A percentile compares a stretch with the other conserved stretches of the same genome.
Conservation (phyloP, 2,797 vertebrate genomes). For the Chaetophractus vellerosus region DNA sequence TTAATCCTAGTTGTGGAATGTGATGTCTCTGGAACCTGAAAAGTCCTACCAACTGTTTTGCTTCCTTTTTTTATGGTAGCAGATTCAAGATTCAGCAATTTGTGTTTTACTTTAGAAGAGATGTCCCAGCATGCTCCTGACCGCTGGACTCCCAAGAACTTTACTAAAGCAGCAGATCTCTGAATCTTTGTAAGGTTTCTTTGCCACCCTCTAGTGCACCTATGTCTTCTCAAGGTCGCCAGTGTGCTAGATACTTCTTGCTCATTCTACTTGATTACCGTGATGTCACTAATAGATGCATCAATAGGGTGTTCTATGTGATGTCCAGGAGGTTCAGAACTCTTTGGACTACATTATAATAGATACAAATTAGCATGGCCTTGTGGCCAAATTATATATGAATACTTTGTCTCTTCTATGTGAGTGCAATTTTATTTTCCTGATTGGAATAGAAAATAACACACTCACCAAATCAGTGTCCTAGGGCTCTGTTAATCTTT, state of each 20-base stretch:
- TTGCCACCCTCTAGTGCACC: not conserved
- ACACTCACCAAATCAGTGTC: not conserved
- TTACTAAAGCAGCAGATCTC: not conserved
- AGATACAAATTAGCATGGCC: not conserved
- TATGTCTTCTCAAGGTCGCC: not conserved
- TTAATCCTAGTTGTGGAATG: conserved; percentile 10
- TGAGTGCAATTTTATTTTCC: not conserved
- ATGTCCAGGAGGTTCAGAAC: not conserved
- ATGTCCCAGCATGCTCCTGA: not conserved
- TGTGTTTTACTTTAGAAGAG: not conserved
- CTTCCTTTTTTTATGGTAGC: not conserved
- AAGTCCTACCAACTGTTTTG: not conserved
- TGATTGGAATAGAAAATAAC: not conserved
- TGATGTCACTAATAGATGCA: not conserved
- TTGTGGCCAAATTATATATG: not conserved
- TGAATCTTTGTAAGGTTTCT: conserved; percentile 2
- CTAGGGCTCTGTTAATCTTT: not conserved
- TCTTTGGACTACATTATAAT: not conserved
- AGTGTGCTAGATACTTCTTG: not conserved
- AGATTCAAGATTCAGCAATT: not conserved
- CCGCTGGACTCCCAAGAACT: not conserved
- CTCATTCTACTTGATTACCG: not conserved
- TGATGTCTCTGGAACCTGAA: conserved; percentile 32
- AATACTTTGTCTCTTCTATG: not conserved
- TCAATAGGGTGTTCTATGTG: not conserved